phyloP scores from a whole-genome alignment of 1,140 invertebrate species.

The Kradibia gibbosae region DNA sequence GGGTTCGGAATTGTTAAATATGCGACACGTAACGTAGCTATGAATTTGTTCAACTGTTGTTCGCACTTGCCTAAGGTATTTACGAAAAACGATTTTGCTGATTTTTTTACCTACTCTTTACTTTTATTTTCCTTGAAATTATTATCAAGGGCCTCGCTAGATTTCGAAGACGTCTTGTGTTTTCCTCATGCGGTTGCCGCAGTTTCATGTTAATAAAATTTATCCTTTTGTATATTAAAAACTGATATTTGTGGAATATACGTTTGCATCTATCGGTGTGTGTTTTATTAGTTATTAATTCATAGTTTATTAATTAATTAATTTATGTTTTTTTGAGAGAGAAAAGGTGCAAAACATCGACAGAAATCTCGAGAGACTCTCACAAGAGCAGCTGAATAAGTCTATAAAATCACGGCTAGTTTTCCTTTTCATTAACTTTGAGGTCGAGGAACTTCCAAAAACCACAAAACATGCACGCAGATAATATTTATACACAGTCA shows the following conservation, averaged over 20 bases:
- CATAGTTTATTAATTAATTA: no score
- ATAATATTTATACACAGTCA: slow-evolving; percentile 26
- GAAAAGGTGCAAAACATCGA: slow-evolving; percentile 46
- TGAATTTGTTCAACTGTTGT: background rate
- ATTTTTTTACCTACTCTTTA: slow-evolving; percentile 50
- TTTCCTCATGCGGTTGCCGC: slow-evolving; percentile 5
- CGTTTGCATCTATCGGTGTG: background rate
- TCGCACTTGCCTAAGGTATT: background rate
- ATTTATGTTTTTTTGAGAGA: slow-evolving; percentile 42
- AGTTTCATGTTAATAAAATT: slow-evolving; percentile 24
- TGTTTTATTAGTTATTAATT: background rate
- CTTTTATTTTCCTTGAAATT: slow-evolving; percentile 20
- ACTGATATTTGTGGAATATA: slow-evolving; percentile 24
- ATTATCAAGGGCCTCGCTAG: slow-evolving; percentile 57
- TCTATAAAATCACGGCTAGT: slow-evolving; percentile 67
- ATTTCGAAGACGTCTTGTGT: slow-evolving; percentile 54
- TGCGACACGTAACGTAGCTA: background rate
- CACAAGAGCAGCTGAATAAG: slow-evolving; percentile 56
- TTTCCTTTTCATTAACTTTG: slow-evolving; percentile 56
- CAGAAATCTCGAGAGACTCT: slow-evolving; percentile 62
- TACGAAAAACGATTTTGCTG: slow-evolving; percentile 52
- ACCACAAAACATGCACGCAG: slow-evolving; percentile 60
- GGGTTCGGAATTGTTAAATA: background rate
- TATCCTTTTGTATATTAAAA: background rate
- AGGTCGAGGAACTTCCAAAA: slow-evolving; percentile 71